Evolutionary conservation across 2,888 invertebrate genomes (phyloP).

Genomic region (Pomacea canaliculata): DNA sequence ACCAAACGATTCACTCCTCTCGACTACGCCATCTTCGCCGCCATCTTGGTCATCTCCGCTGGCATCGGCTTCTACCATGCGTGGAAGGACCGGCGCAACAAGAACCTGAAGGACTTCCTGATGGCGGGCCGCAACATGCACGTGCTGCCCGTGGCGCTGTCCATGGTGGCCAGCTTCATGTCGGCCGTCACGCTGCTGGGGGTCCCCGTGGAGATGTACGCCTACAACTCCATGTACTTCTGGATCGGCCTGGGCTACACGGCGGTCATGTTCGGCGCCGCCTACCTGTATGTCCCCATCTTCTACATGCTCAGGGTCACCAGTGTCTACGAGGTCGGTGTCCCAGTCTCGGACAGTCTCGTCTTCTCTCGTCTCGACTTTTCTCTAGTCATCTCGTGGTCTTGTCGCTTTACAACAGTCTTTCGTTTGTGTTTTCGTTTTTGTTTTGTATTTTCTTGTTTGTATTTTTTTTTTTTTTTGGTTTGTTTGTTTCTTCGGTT

Average conservation of each 20-base stretch:
- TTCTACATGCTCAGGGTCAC: conserved; percentile 58
- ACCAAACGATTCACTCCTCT: conserved; percentile 44
- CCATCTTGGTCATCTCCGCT: conserved; percentile 57
- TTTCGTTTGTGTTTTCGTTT: too few species aligned
- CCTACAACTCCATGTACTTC: conserved; percentile 64
- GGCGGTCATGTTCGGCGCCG: conserved; percentile 61
- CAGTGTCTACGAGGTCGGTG: conserved; percentile 61
- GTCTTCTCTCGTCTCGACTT: too few species aligned
- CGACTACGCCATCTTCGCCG: conserved; percentile 63
- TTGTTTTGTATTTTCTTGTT: too few species aligned
- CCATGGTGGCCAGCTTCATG: conserved; percentile 69
- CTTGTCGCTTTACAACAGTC: neutral
- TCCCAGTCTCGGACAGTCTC: neutral
- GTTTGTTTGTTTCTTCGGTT: too few species aligned
- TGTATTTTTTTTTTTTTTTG: too few species aligned
- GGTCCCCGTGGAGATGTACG: conserved; percentile 66
- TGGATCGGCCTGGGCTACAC: conserved; percentile 61
- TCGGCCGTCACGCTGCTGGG: conserved; percentile 68
- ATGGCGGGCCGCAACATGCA: conserved; percentile 66
- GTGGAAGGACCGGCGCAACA: conserved; percentile 55
- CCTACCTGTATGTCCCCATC: conserved; percentile 59
- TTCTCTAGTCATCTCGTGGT: neutral
- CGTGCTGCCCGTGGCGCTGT: conserved; percentile 62
- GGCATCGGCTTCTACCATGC: conserved; percentile 63
- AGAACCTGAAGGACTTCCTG: conserved; percentile 59